Evolutionary conservation across 2,113 vertebrate species (phyloP), one percentile per base, ranked within the genome.

Genomic region (Neopipo cinnamomea): DNA sequence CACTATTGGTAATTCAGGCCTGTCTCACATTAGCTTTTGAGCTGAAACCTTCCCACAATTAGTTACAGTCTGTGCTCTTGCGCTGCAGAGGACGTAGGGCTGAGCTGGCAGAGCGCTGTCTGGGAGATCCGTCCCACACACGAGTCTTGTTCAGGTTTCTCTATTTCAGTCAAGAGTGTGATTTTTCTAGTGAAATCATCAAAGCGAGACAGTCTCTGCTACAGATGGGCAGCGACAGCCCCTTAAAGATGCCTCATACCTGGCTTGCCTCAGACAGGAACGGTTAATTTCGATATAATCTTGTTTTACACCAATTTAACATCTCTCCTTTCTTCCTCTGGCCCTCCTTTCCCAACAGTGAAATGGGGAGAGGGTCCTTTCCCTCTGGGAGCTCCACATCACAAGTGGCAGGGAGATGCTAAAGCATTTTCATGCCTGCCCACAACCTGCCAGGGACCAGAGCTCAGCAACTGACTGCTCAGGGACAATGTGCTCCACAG

Each of bases 111-210:
- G 46, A 79, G 85, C 7, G 24, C 80, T 76, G 87, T 76, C 89
- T 95, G 95, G 85, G 91, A 91, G 91, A 83, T 52, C 88, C 59
- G 0, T 80, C 90, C 95, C 95, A 94, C 96, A 76, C 91, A 71
- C 27, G 1, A 56, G 76, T 41, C 92, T 75, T 91, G 59, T 9
- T 66, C 65, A 71, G 61, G 55, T 88, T 91, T 96, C 93, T 91
- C 93, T 93, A 6, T 93, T 96, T 95, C 92, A 94, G 82, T 93
- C 93, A 92, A 49, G 39, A 93, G 85, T 88, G 93, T 66, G 85
- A 83, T 91, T 96, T 90, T 95, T 90, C 90, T 90, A 53, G 68
- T 86, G 95, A 96, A 95, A 84, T 95, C 96, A 89, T 78, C 93
- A 95, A 56, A 89, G 73, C 84, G 41, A 89, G 89, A 13, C 58